phyloP scores from a whole-genome alignment of 1,140 invertebrate species.

The Drosophila erecta region DNA sequence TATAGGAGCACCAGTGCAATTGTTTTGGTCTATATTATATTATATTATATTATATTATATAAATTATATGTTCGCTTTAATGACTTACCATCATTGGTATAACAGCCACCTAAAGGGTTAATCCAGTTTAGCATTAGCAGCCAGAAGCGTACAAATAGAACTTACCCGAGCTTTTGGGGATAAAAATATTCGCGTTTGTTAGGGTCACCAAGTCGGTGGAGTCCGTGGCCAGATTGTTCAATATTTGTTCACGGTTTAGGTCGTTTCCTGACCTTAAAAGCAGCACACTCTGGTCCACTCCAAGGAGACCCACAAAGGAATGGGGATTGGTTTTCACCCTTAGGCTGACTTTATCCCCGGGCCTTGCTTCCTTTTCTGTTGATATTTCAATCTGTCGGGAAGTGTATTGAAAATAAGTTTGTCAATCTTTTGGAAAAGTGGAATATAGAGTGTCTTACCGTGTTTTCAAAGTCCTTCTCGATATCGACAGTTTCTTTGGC shows the following conservation, averaged over 20 bases:
- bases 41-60: too few species aligned
- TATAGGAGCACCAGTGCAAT: neutral
- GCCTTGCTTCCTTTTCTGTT: slow-evolving; percentile 86
- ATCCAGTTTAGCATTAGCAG: neutral
- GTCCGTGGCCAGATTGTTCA: slow-evolving; percentile 72
- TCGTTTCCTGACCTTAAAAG: slow-evolving; percentile 89
- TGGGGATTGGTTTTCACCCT: slow-evolving; percentile 91
- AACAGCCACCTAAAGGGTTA: neutral
- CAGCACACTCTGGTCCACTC: slow-evolving; percentile 93
- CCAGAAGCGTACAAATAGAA: neutral
- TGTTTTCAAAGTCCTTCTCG: slow-evolving; percentile 91
- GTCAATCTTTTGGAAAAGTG: slow-evolving; percentile 61
- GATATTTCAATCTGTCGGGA: slow-evolving; percentile 62
- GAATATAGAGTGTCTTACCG: slow-evolving; percentile 87
- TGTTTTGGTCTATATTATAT: too few species aligned
- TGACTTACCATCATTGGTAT: neutral
- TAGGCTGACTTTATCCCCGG: slow-evolving; percentile 90
- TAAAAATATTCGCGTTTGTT: slow-evolving; percentile 71
- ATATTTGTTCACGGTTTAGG: slow-evolving; percentile 83
- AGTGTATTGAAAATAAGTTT: slow-evolving; percentile 56
- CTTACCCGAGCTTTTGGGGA: slow-evolving; percentile 26
- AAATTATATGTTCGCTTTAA: neutral
- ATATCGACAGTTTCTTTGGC: slow-evolving; percentile 92
- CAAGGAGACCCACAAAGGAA: slow-evolving; percentile 93
- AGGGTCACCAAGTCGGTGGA: slow-evolving; percentile 67